Evolutionary conservation across 2,888 invertebrate species (phyloP), one percentile per base, ranked within the genome.

Genomic region (Melieria omissa): DNA sequence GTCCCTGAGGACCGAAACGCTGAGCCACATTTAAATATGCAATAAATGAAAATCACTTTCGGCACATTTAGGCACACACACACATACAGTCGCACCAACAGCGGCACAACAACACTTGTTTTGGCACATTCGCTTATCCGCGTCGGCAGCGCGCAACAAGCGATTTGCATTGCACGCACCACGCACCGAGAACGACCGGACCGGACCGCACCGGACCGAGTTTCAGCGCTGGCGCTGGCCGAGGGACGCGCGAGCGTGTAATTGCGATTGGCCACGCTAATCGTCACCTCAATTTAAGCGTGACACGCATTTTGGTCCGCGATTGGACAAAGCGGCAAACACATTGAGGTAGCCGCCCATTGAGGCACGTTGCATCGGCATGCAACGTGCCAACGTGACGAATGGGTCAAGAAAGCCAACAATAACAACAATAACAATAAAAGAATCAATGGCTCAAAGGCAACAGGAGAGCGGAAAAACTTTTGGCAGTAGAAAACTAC

Each of bases 191-290:
- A 29, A 2, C 29, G 29, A 29, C 29, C 29, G 29, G 2, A 29
- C 29, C 29, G 29, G 29, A 29, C 29, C 29, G 29, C 1, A 8
- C 10, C n/a, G 58, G 41, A 1, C 41, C 10, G 58, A 58, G 14
- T 42, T 5, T 5, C 58, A 4, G 6, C 9, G 4, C 4, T 41
- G 41, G 7, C 44, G 64, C 16, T 47, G 64, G 66, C 66, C 47
- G 52, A 60, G 44, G 54, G 16, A 16, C 41, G 29, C 45, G 70
- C 70, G 44, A 64, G 49, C 71, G 10, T 65, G 47, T 54, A 65
- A 71, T 60, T 71, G 54, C 29, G 65, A 65, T 71, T 65, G 10
- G 71, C 52, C 54, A 71, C 61, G 71, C 61, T 71, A 71, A 71
- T 71, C 58, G 71, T 52, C 65, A 41, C 60, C 61, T 54, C 61